Conservation (phyloP, 2,888 invertebrate species). For the Cephus runcator region DNA sequence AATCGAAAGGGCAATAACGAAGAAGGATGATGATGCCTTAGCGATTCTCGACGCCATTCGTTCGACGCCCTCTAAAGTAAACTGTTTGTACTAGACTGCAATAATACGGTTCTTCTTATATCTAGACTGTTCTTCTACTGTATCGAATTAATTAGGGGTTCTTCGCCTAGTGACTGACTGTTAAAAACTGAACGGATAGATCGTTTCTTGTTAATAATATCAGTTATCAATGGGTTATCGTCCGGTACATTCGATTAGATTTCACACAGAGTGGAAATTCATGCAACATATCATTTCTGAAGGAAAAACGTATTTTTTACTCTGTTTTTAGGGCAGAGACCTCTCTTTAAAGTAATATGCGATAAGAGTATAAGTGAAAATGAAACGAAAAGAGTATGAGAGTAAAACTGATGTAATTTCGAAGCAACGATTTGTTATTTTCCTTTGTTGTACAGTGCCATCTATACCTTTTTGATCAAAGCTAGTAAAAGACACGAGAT, state of each 20-base stretch:
- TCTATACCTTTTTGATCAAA: not conserved
- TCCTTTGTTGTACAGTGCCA: not conserved
- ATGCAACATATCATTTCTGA: not conserved
- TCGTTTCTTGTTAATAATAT: not conserved
- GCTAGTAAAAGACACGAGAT: not conserved
- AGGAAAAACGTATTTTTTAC: not conserved
- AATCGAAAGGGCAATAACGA: not conserved
- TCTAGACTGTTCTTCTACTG: not conserved
- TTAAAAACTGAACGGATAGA: not conserved
- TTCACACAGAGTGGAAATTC: not conserved
- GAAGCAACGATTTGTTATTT: not conserved
- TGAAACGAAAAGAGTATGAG: not conserved
- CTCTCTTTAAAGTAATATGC: not conserved
- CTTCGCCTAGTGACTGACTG: not conserved
- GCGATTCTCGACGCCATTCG: not conserved
- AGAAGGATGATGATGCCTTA: not conserved
- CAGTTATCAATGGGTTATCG: not conserved
- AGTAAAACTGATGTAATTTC: not conserved
- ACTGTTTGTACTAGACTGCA: not conserved
- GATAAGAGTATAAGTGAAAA: not conserved
- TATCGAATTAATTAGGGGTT: not conserved
- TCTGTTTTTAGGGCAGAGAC: not conserved
- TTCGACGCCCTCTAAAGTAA: not conserved
- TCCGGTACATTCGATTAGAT: not conserved
- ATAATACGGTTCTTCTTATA: too few relatives aligned